Base-by-base conservation (phyloP, 1,140 invertebrate genomes). In the Ceratina australensis region DNA sequence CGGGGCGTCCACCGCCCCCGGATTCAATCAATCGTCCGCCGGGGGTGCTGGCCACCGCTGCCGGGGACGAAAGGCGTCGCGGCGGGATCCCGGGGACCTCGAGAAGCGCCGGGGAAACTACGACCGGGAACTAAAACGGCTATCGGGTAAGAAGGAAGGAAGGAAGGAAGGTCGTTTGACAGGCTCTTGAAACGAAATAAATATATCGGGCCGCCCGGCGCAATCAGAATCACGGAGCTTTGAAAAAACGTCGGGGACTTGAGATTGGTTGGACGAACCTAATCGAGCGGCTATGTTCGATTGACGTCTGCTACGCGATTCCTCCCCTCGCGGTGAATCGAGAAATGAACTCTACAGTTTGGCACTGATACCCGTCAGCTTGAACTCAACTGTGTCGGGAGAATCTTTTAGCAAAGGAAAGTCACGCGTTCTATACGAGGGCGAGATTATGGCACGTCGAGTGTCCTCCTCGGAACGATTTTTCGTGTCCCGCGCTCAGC, bases 1-100 rank as follows among this genome's bases (percentile, higher is more conserved):
- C 64, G 78, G n/a, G n/a, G 68, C 81, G 65, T 54, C 71, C 47
- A 42, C 54, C 66, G 68, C 65, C 81, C 75, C 82, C 20, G 20
- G n/a, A n/a, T 81, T 72, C 16, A 18, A 75, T 42, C 78, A 76
- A 84, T 87, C 82, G 84, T 84, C 57, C 68, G 47, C 75, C 33
- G 33, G 33, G 5, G 63, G 52, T 52, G 76, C 75, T 72, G n/a
- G 72, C 54, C 81, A 64, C 63, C 24, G 68, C 63, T 42, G 33
- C 33, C 33, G 75, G 28, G 56, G 78, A 71, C 5, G 80, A 80
- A 52, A 50, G 56, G 61, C 49, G 81, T 57, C 68, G 24, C 57
- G 78, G 60, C 42, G 65, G 64, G 54, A 65, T 73, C 72, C 42
- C 59, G 50, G 63, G 33, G 33, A 42, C 10, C 33, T 42, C 33